Base-by-base conservation (phyloP, 1,140 invertebrate species). In the Linepithema humile region DNA sequence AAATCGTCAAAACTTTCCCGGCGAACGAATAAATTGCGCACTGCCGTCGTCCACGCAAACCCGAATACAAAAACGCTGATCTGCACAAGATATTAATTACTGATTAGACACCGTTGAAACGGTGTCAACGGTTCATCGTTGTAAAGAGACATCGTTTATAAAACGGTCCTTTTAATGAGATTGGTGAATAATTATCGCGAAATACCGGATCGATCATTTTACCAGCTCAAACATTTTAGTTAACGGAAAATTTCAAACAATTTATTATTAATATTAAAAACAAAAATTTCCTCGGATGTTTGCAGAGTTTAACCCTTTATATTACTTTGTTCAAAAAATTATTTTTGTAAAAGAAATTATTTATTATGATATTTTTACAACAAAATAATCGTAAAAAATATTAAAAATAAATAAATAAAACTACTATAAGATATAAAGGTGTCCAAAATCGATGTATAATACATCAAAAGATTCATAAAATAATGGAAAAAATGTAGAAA, bases 21-120 rank as follows among this genome's bases (percentile, higher is more conserved):
- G 29, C 23, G 12, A 35, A 72, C 59, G 26, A 29, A n/a, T n/a
- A 26, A 38, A 59, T 29, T 38, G 12, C 57, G 32, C 50, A 0
- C 57, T 48, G 10, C 7, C 29, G n/a, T 10, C 35, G 12, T 70
- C 32, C 45, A 50, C 9, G 26, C 29, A 70, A 50, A 70, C 3
- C 2, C 29, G 6, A 43, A 35, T 67, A 38, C 29, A 43, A 23
- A 40, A 15, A 43, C 38, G 10, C 35, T 53, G 48, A 60, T 62
- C n/a, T 40, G 20, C 10, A 20, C 48, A 23, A 17, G 67, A 73
- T 82, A 72, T 75, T 83, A 83, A 83, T 83, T 83, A 45, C 48
- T 64, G 20, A 83, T 83, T 73, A 55, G 60, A 83, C 9, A 53
- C 12, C 38, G 35, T 32, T 60, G 38, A 53, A 70, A 29, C 59